These are phyloP conservation scores for Stenotaenia linearis DNA, from an alignment of 2,888 invertebrate genomes.

Conservation along the genomic window DNA sequence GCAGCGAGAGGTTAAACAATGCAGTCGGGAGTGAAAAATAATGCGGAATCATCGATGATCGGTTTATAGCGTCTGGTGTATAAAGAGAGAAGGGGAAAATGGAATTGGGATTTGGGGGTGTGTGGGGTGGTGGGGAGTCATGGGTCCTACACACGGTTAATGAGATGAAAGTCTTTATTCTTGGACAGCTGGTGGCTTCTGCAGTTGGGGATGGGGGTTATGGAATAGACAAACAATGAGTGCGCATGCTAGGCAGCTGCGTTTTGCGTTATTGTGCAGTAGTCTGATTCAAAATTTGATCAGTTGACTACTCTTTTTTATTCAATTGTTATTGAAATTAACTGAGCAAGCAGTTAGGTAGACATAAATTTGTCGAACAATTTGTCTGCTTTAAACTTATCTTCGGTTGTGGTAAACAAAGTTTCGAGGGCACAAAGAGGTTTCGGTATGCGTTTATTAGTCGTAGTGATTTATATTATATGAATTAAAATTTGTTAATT, in stretches of 20 bases:
- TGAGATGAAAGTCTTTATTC: slow-evolving; percentile 24
- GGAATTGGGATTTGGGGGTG: background rate
- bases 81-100: background rate
- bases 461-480: too few species aligned
- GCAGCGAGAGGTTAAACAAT: background rate
- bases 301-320: background rate
- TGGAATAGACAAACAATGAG: slow-evolving; percentile 16
- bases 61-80: background rate
- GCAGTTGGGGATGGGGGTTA: slow-evolving; percentile 11
- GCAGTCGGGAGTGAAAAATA: background rate
- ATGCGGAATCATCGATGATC: background rate
- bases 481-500: too few species aligned
- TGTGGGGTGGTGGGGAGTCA: background rate
- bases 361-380: background rate
- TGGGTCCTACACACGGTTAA: slow-evolving; percentile 23
- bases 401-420: too few species aligned
- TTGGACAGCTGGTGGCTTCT: slow-evolving; percentile 18
- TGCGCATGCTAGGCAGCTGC: background rate
- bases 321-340: background rate
- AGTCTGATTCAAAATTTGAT: background rate
- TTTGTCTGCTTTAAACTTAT: background rate
- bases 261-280: background rate
- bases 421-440: too few species aligned
- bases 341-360: background rate
- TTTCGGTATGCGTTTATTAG: too few species aligned